Conservation (phyloP, 2,888 invertebrate genomes). For the Stictocephala bisonia region DNA sequence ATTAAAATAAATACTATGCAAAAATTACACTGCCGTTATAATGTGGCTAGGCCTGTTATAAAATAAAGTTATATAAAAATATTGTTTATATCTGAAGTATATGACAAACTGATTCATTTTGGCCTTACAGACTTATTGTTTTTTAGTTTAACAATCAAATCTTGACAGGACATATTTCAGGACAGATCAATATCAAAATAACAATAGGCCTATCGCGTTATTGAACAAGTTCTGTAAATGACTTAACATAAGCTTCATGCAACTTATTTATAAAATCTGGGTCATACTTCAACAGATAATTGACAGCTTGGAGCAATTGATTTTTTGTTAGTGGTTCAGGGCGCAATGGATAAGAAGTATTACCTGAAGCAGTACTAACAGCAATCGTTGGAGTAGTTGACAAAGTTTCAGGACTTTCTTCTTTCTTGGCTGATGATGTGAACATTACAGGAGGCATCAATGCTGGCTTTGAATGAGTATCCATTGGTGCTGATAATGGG, state of each 20-base stretch:
- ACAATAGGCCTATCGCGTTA: no score
- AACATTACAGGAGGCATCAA: conserved; percentile 91
- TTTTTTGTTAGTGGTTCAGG: conserved; percentile 86
- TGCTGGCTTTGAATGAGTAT: conserved; percentile 71
- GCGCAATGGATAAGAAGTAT: conserved; percentile 55
- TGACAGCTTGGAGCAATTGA: conserved; percentile 90
- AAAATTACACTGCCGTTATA: no score
- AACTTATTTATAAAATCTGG: conserved; percentile 88
- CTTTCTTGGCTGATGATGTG: conserved; percentile 68
- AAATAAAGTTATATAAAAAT: no score
- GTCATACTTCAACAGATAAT: conserved; percentile 88
- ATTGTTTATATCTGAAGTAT: no score
- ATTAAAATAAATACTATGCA: no score
- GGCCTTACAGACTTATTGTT: no score
- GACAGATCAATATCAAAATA: no score
- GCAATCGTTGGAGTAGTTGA: conserved; percentile 43
- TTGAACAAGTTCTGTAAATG: conserved; percentile 76
- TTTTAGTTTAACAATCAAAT: no score
- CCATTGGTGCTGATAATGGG: conserved; percentile 57
- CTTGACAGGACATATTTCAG: no score
- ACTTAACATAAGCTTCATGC: conserved; percentile 93
- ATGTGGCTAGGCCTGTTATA: no score
- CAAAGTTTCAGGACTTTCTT: conserved; percentile 4
- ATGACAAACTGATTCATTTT: no score
- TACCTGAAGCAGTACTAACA: conserved; percentile 41